phyloP scores from a whole-genome alignment of 2,113 vertebrate species.

The Chamaea fasciata region DNA sequence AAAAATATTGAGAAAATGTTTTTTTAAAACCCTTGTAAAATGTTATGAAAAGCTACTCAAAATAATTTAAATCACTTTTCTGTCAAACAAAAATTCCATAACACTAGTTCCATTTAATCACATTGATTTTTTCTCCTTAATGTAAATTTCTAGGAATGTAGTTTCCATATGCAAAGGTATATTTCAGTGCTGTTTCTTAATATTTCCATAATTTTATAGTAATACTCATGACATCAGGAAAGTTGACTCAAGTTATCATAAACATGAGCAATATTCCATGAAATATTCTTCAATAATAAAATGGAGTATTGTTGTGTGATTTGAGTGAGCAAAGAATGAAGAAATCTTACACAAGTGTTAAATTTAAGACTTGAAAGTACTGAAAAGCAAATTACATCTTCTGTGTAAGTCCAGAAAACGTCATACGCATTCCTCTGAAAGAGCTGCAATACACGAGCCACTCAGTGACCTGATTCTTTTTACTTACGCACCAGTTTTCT shows the following conservation, averaged over 20 bases:
- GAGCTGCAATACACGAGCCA: fast-evolving
- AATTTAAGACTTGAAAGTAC: neutral
- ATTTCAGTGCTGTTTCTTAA: neutral
- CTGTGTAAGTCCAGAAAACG: fast-evolving
- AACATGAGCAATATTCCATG: neutral
- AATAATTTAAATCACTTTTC: neutral
- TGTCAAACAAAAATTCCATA: neutral
- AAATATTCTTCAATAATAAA: neutral
- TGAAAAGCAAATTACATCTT: neutral
- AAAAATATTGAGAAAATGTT: neutral
- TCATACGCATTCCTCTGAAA: neutral
- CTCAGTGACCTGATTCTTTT: neutral
- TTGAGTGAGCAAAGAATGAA: neutral
- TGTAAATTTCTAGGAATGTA: neutral
- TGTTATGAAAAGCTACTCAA: neutral
- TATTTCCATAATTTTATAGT: neutral
- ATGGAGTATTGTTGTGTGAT: neutral
- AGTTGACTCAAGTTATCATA: neutral
- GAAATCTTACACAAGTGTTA: neutral
- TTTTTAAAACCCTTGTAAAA: neutral
- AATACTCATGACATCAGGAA: neutral
- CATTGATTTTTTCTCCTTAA: neutral
- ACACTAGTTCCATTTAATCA: neutral
- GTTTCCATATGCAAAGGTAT: neutral
- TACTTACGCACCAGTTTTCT: neutral